Base-by-base conservation (phyloP, 1,140 invertebrate genomes). In the Pseudomyrmex sp. region DNA sequence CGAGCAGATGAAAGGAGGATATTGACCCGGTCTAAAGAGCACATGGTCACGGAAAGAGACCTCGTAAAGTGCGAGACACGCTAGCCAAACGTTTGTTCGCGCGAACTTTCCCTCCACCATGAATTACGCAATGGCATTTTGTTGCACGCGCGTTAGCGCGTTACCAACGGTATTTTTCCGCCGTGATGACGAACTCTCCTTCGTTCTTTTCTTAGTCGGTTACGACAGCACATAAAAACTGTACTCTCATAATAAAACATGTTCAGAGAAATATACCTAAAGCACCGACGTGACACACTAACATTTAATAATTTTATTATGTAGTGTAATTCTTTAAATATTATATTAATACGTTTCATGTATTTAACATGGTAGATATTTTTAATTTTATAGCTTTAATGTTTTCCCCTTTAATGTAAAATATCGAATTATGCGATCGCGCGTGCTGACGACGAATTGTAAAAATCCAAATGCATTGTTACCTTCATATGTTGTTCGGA, bases 1-100 rank as follows among this genome's bases (percentile, higher is more conserved):
- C 84, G 82, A 85, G 77, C 58, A 79, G 86, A 88, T 83, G 87
- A 88, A 83, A 88, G 87, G 74, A 85, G 86, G 87, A 89, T 89
- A 89, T 89, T 88, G 88, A 89, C 87, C 87, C 84, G 84, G 63
- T 58, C 74, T 82, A 84, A 89, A 88, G 87, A 89, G 88, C 84
- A 88, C 87, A 89, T 89, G 88, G 88, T 86, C 88, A 86, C 87
- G 87, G 84, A 89, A 89, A 89, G 88, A 80, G 83, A 88, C 73
- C 86, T 85, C 86, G 77, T 79, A 88, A 82, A 88, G 86, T 83
- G 77, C 83, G 54, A 35, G 35, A 52, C 87, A 88, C 83, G 87
- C 87, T 35, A 35, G 62, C 86, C 83, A 23, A 85, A 87, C 73
- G 83, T 48, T 87, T 70, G 62, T 18, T 65, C 76, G 59, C 70